A percentile compares a stretch with the other conserved stretches of the same genome.
These are phyloP conservation scores for Drosophila baimaii DNA, from an alignment of 1,140 invertebrate species.

Conservation along the genomic window DNA sequence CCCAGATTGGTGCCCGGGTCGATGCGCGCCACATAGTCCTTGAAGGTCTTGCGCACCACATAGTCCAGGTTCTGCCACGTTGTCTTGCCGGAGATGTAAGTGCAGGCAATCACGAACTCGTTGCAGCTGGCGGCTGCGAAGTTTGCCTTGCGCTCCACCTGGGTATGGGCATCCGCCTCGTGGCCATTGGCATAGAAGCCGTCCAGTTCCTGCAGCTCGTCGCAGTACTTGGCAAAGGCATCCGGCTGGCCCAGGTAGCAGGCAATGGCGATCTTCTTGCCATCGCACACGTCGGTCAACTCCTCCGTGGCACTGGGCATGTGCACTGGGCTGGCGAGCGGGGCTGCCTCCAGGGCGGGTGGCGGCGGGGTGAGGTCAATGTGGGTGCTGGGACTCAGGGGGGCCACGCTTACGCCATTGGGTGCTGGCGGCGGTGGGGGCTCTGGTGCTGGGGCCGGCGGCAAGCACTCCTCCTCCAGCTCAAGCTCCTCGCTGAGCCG, in stretches of 20 bases:
- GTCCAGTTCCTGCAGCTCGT: slow-evolving; percentile 87
- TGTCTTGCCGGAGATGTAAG: slow-evolving; percentile 95
- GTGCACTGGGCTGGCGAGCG: slow-evolving; percentile 73
- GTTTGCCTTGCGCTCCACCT: slow-evolving; percentile 78
- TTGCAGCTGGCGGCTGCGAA: slow-evolving; percentile 84
- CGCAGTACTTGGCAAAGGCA: slow-evolving; percentile 89
- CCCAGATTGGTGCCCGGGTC: slow-evolving; percentile 97
- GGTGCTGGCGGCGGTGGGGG: slow-evolving; percentile 78
- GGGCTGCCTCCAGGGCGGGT: slow-evolving; percentile 67
- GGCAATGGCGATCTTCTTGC: slow-evolving; percentile 92
- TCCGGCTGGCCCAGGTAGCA: slow-evolving; percentile 93
- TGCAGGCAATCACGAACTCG: slow-evolving; percentile 92
- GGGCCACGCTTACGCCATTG: slow-evolving; percentile 31
- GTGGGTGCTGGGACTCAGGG: slow-evolving; percentile 77
- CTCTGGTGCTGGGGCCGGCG: slow-evolving; percentile 84
- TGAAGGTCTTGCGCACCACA: slow-evolving; percentile 95
- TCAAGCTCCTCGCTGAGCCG: slow-evolving; percentile 85
- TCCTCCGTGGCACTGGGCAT: slow-evolving; percentile 86
- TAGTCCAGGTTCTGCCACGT: slow-evolving; percentile 98
- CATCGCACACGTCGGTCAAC: slow-evolving; percentile 91
- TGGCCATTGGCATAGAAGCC: slow-evolving; percentile 80
- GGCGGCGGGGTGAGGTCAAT: slow-evolving; percentile 83
- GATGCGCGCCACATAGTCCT: slow-evolving; percentile 96
- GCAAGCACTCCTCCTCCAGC: slow-evolving; percentile 85
- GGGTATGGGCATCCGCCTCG: slow-evolving; percentile 84